phyloP scores from a whole-genome alignment of 2,797 vertebrate species.

The Neomorphus geoffroyi region DNA sequence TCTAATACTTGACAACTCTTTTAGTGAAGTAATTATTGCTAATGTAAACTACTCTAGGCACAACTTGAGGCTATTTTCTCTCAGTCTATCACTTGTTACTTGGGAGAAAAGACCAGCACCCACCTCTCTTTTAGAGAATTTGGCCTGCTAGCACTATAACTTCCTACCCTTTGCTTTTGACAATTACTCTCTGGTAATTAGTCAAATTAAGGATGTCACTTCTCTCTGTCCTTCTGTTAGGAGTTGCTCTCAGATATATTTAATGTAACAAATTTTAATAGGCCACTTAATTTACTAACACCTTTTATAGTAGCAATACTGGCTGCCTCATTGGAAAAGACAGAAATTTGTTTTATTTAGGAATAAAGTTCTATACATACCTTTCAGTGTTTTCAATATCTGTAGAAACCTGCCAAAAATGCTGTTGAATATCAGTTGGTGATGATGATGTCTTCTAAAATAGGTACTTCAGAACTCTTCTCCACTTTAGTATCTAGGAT shows the following conservation, averaged over 20 bases:
- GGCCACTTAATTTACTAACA: background rate
- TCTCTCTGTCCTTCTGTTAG: background rate
- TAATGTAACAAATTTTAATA: background rate
- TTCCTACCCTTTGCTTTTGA: background rate
- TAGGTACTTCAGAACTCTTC: conserved; percentile 89
- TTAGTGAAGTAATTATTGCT: no score
- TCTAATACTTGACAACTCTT: no score
- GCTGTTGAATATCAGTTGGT: conserved; percentile 86
- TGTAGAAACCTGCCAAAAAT: conserved; percentile 90
- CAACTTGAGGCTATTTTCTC: no score
- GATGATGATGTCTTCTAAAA: conserved; percentile 92
- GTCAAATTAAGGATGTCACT: background rate
- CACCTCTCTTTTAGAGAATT: background rate
- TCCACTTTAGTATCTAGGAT: conserved; percentile 84
- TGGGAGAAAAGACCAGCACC: no score
- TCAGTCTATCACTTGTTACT: no score
- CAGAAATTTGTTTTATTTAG: background rate
- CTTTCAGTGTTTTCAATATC: conserved; percentile 96
- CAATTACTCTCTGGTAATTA: background rate
- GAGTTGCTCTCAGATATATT: background rate
- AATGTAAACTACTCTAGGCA: no score
- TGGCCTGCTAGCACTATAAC: background rate
- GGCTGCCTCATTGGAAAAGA: background rate
- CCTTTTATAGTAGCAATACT: background rate
- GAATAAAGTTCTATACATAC: conserved; percentile 68